phyloP scores from a whole-genome alignment of 2,888 invertebrate species.

The Noctua fimbriata region DNA sequence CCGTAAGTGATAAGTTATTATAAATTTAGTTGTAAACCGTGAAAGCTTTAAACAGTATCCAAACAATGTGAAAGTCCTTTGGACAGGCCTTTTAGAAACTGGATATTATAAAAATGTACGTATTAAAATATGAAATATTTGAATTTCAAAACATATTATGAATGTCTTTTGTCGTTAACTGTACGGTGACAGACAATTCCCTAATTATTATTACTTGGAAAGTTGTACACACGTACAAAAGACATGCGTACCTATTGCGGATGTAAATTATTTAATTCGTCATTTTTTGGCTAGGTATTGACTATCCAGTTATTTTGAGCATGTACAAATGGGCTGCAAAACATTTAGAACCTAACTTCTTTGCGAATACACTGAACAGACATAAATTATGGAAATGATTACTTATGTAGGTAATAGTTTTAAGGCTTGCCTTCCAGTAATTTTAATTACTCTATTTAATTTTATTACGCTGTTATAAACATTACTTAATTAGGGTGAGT shows the following conservation, averaged over 20 bases:
- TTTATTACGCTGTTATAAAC: constrained; percentile 2
- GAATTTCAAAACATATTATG: neutral
- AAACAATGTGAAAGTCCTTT: neutral
- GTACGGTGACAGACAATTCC: constrained; percentile 37
- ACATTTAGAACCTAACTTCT: neutral
- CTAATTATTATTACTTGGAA: constrained; percentile 29
- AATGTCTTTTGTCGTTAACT: constrained; percentile 25
- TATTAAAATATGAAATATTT: neutral
- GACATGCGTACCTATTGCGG: constrained; percentile 24
- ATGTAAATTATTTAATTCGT: constrained; percentile 10
- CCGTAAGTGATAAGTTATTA: too few relatives aligned
- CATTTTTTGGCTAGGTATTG: constrained; percentile 9
- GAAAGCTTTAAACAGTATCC: neutral
- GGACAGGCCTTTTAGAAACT: neutral
- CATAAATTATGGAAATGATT: neutral
- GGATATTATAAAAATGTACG: neutral
- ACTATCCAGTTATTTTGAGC: neutral
- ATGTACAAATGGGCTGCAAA: too few relatives aligned
- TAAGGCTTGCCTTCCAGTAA: neutral
- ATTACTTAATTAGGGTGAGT: constrained; percentile 21
- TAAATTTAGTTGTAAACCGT: too few relatives aligned
- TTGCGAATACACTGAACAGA: neutral
- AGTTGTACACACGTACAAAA: constrained; percentile 26
- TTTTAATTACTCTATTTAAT: constrained; percentile 10
- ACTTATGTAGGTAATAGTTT: constrained; percentile 7